Evolutionary conservation across 2,888 invertebrate genomes (phyloP), one percentile per base, ranked within the genome.

Genomic region (Cerastis rubricosa): DNA sequence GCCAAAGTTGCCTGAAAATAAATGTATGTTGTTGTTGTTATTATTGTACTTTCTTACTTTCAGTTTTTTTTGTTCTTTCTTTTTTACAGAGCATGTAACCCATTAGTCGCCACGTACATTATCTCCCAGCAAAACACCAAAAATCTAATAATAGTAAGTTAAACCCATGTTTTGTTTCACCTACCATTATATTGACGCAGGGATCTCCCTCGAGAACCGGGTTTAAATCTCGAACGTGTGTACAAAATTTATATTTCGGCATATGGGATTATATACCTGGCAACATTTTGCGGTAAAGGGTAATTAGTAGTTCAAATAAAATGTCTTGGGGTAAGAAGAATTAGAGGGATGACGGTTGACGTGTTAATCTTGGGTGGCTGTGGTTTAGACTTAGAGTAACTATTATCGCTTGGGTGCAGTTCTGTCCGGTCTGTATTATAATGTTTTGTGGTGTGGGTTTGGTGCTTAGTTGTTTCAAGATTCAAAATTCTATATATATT

Each of bases 151-250:
- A 84, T 79, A 76, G 66, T 83, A 87, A 87, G 85, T 87, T 85
- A 84, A 84, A 83, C 74, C 67, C 75, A 69, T 72, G 80, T 81
- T 86, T 84, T 85, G 81, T 88, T 87, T 89, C 84, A 87, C 78
- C 83, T 87, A 84, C 73, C 85, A 85, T 86, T 86, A 86, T 90
- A 90, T 90, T 89, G 90, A 90, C 87, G 85, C 74, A 88, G 87
- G 91, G 81, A 75, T 61, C 81, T 91, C 91, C 92, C 91, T n/a
- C n/a, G 89, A 79, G 91, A 78, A 85, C 85, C 74, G 69, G 87
- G 83, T 87, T 89, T 87, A 89, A 83, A 86, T 82, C 86, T 86
- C 74, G 70, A 80, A 86, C 86, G 84, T 83, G 85, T 81, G 85
- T 78, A 86, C 85, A 87, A 87, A 88, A 89, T 90, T 85, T 85